phyloP scores from a whole-genome alignment of 1,140 invertebrate genomes.

The Periplaneta americana region DNA sequence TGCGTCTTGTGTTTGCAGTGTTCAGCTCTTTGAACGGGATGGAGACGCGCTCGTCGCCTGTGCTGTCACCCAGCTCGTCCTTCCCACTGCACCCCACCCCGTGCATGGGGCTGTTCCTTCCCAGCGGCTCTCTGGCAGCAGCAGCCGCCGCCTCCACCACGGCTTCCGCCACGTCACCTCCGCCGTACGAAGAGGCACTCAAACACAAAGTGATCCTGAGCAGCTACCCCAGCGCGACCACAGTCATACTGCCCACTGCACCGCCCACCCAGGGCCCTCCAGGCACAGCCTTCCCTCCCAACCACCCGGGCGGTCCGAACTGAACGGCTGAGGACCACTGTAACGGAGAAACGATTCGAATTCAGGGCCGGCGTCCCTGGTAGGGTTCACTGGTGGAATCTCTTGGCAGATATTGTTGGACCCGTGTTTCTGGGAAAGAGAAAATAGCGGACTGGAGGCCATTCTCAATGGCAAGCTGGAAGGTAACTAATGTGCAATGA shows the following conservation, averaged over 20 bases:
- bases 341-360: background rate
- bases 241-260: slow-evolving; percentile 3
- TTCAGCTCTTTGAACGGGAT: slow-evolving; percentile 23
- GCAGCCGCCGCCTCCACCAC: slow-evolving; percentile 23
- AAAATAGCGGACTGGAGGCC: no score
- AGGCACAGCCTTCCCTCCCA: background rate
- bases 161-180: slow-evolving; percentile 18
- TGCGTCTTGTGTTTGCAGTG: background rate
- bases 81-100: slow-evolving; percentile 19
- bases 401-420: no score
- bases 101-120: slow-evolving; percentile 18
- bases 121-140: slow-evolving; percentile 10
- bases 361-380: background rate
- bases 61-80: slow-evolving; percentile 10
- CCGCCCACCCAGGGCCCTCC: slow-evolving; percentile 8
- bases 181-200: slow-evolving; percentile 28
- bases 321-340: background rate
- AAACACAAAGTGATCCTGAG: slow-evolving; percentile 31
- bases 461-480: no score
- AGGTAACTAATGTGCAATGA: no score
- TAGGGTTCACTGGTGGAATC: background rate
- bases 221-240: slow-evolving; percentile 23
- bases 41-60: slow-evolving; percentile 17
- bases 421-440: no score
- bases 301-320: background rate